Base-by-base conservation (phyloP, 2,797 vertebrate species). In the Myotis vivesi region DNA sequence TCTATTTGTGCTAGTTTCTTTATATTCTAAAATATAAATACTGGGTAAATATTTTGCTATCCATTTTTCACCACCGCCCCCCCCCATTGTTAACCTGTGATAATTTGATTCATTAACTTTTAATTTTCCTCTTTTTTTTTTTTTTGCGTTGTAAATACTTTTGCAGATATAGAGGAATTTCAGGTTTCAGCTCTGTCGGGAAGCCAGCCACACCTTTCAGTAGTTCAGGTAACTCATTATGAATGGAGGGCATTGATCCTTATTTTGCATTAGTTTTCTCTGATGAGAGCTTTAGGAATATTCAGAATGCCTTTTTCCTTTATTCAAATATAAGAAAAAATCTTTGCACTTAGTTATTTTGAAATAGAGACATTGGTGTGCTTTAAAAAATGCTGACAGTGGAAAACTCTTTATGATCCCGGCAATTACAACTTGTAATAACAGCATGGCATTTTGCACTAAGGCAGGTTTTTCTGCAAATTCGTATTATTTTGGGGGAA, bases 351-450 rank as follows among this genome's bases (percentile, higher is more conserved):
- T 4, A 79, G 82, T 94, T 77, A 91, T 91, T 94, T 92, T 85
- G 71, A 86, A 97, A 95, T 73, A 59, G 36, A 91, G 85, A 95
- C 11, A 57, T 49, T 71, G 23, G 49, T 19, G 95, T 97, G 68
- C 25, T 82, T 30, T 81, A 71, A 89, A 25, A 89, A 89, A 62
- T 49, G n/a, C 64, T 66, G 15, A 49, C n/a, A 57, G 66, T 73
- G 5, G 59, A 41, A 53, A 75, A 51, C 3, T 19, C 49, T 64
- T 82, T 33, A 30, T 84, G 81, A 92, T 80, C 46, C 71, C 1
- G 1, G 41, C 13, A n/a, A 84, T 25, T 36, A 15, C 66, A 72
- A 8, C 23, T 3, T 66, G 15, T 89, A 59, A 72, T 62, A 88
- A 53, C 22, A 59, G 55, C 1, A 12, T 55, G 51, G n/a, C 11